Percentiles rank a stretch among this genome's conserved stretches.
phyloP scores from a whole-genome alignment of 2,113 vertebrate species.

The Ciconia stormi region DNA sequence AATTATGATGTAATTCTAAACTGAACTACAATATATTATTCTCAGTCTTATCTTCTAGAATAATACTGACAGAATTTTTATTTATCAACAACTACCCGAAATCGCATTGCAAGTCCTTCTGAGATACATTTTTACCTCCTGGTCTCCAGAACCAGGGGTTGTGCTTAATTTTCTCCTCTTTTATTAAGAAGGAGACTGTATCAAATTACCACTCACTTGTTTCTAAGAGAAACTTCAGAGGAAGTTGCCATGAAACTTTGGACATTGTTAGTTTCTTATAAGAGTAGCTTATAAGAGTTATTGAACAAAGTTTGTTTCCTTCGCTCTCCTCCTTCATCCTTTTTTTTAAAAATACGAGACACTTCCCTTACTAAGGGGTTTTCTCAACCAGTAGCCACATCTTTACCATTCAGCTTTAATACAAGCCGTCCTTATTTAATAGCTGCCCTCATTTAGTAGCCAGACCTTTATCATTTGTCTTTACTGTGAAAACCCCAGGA shows the following conservation, averaged over 20 bases:
- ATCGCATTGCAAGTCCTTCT: not conserved
- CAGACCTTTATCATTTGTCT: constrained; percentile 54
- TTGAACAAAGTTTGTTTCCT: not conserved
- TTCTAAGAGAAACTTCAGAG: not conserved
- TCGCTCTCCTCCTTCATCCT: not conserved
- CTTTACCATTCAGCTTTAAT: constrained; percentile 51
- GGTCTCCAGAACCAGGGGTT: not conserved
- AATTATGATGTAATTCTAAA: not conserved
- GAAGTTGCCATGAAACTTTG: not conserved
- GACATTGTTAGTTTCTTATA: not conserved
- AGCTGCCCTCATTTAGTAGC: constrained; percentile 49
- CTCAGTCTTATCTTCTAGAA: not conserved
- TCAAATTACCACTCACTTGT: not conserved
- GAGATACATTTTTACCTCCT: not conserved
- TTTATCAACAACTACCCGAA: not conserved
- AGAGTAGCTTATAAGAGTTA: not conserved
- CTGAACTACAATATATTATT: not conserved
- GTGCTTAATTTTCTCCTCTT: not conserved
- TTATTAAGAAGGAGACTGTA: not conserved
- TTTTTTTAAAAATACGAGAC: not conserved
- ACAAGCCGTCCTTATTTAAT: constrained; percentile 47
- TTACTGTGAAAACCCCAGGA: constrained; percentile 50
- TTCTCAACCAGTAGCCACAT: not conserved
- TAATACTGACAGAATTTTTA: not conserved
- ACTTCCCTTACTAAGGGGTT: not conserved